Percentiles rank a stretch among this genome's conserved stretches.
Conservation (phyloP, 1,140 invertebrate genomes). For the Tetraneura akinire region DNA sequence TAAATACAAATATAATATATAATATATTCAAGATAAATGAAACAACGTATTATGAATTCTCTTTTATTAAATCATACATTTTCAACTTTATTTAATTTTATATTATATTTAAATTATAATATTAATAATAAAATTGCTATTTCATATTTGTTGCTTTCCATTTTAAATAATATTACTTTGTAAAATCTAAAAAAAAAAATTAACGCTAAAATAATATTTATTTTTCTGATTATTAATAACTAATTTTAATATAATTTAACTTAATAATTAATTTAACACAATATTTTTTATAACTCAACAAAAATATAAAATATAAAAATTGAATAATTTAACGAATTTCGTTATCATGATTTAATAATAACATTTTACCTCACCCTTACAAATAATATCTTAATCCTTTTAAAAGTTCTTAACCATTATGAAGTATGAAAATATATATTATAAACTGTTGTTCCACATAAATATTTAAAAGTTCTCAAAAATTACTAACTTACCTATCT, state of each 20-base stretch:
- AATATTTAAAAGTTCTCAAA: slow-evolving; percentile 8
- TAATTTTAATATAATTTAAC: not conserved
- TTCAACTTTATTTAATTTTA: not conserved
- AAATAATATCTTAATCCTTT: slow-evolving; percentile 25
- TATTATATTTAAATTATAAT: not conserved
- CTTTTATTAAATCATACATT: not conserved
- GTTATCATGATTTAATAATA: not conserved
- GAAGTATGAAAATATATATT: not conserved
- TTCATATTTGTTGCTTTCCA: too few relatives aligned
- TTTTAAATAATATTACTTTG: too few relatives aligned
- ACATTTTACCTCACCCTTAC: not conserved
- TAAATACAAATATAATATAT: not conserved
- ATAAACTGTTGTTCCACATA: not conserved
- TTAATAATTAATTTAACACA: not conserved
- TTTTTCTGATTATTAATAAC: too few relatives aligned
- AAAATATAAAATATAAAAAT: not conserved
- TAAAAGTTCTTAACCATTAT: slow-evolving; percentile 10
- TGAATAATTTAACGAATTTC: slow-evolving; percentile 17
- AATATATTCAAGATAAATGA: not conserved
- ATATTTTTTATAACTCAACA: not conserved
- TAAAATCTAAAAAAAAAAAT: too few relatives aligned
- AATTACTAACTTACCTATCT: slow-evolving; percentile 61
- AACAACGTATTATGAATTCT: not conserved
- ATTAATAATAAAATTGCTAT: not conserved
- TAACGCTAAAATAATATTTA: too few relatives aligned